phyloP scores from a whole-genome alignment of 2,888 invertebrate genomes.

The Lithophane leautieri region DNA sequence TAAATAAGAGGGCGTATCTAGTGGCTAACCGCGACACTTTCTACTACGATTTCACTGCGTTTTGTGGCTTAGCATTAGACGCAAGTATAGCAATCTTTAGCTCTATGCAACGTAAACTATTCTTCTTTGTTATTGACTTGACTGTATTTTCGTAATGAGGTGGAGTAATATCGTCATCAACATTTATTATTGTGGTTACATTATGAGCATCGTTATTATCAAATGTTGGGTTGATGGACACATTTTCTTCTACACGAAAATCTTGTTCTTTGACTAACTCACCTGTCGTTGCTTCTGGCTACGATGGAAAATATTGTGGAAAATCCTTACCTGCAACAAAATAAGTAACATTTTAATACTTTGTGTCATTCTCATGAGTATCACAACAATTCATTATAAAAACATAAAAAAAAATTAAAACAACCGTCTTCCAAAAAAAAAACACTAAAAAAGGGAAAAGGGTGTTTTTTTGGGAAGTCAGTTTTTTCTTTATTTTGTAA shows the following conservation, averaged over 20 bases:
- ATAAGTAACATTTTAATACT: conserved; percentile 6
- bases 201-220: conserved; percentile 9
- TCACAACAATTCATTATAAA: not conserved
- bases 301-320: not conserved
- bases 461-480: no score
- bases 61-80: conserved; percentile 72
- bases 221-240: conserved; percentile 8
- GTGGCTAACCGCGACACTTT: conserved; percentile 84
- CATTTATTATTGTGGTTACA: conserved; percentile 33
- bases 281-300: conserved; percentile 18
- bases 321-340: conserved; percentile 66
- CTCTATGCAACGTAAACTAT: conserved; percentile 54
- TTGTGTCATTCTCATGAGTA: not conserved
- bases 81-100: conserved; percentile 68
- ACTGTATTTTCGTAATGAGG: conserved; percentile 46
- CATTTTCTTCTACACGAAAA: not conserved
- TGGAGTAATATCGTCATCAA: conserved; percentile 32
- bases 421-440: no score
- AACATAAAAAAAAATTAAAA: no score
- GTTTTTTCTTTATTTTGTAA: no score
- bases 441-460: no score
- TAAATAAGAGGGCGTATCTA: conserved; percentile 81
- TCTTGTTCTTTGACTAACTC: conserved; percentile 1
- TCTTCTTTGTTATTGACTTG: conserved; percentile 61
- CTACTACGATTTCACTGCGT: conserved; percentile 81